phyloP scores from a whole-genome alignment of 2,797 vertebrate genomes.

The Limnodromus scolopaceus region DNA sequence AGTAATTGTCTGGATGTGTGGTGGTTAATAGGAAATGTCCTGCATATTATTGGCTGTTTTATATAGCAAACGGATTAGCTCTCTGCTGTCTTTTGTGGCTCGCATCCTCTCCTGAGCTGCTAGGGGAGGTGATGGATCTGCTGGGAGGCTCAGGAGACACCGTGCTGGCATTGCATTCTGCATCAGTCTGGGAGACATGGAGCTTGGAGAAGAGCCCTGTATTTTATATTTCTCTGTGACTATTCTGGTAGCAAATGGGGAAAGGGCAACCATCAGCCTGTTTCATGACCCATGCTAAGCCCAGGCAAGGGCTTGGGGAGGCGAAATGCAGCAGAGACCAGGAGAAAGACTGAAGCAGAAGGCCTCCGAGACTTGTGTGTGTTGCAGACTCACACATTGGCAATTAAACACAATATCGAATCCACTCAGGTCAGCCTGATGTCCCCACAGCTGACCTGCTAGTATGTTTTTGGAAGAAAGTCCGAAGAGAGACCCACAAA shows the following conservation, averaged over 20 bases:
- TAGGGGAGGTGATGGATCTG: constrained; percentile 34
- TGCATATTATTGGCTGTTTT: constrained; percentile 55
- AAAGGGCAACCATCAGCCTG: neutral
- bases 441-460: neutral
- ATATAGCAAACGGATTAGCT: neutral
- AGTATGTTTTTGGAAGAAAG: neutral
- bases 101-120: neutral
- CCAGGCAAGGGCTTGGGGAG: neutral
- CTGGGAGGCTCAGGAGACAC: neutral
- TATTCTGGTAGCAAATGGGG: neutral
- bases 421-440: neutral
- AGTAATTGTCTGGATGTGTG: constrained; percentile 48
- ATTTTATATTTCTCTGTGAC: neutral
- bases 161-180: neutral
- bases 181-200: neutral
- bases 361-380: neutral
- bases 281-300: neutral
- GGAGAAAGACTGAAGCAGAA: neutral
- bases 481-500: neutral
- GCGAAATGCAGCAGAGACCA: neutral
- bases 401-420: neutral
- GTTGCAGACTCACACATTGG: neutral
- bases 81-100: constrained; percentile 8
- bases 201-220: neutral
- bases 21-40: constrained; percentile 52